These are phyloP conservation scores for Diachrysia chrysitis DNA, from an alignment of 2,888 invertebrate genomes.

Conservation along the genomic window DNA sequence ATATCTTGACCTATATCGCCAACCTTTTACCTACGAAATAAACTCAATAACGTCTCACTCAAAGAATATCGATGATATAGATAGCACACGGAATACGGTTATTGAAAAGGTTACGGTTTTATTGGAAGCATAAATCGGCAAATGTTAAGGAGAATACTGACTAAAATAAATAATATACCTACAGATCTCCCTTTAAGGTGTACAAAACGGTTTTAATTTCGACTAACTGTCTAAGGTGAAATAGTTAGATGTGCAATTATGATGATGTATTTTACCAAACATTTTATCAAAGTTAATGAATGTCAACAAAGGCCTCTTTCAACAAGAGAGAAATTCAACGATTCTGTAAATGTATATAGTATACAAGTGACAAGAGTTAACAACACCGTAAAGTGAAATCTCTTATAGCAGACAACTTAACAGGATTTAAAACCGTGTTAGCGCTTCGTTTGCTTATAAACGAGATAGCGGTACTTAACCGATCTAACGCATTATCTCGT, in stretches of 20 bases:
- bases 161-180: neutral
- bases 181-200: no score
- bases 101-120: constrained; percentile 6
- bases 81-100: constrained; percentile 36
- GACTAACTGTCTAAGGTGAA: no score
- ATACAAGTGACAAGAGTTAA: neutral
- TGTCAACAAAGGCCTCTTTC: no score
- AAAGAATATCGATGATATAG: constrained; percentile 41
- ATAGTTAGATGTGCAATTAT: no score
- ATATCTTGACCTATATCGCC: constrained; percentile 60
- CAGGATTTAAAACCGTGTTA: constrained; percentile 47
- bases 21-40: constrained; percentile 59
- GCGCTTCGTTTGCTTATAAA: constrained; percentile 47
- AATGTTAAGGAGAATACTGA: constrained; percentile 13
- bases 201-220: no score
- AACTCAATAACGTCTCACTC: constrained; percentile 54
- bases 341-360: neutral
- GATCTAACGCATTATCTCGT: constrained; percentile 38
- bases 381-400: constrained; percentile 43
- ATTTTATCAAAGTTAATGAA: no score
- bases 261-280: no score
- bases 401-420: constrained; percentile 37
- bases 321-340: no score
- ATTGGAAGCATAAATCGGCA: constrained; percentile 24
- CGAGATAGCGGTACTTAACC: constrained; percentile 31